These are phyloP conservation scores for Chelidonichthys spinosus DNA, from an alignment of 2,797 vertebrate species.

Conservation along the genomic window DNA sequence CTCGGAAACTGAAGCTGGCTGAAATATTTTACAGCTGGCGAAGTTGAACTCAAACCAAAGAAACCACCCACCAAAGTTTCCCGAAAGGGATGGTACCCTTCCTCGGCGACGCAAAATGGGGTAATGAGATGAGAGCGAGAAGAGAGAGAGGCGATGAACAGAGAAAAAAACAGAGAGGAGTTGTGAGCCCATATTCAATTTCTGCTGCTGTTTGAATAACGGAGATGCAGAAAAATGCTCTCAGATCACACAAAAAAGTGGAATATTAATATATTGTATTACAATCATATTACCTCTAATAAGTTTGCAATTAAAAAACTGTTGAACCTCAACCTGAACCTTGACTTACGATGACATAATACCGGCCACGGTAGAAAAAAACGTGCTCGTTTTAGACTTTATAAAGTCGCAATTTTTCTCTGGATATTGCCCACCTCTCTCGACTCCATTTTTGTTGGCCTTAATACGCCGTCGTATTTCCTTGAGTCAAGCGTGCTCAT, in stretches of 20 bases:
- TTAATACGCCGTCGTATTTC: no score
- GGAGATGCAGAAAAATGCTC: conserved; percentile 20
- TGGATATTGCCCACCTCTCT: no score
- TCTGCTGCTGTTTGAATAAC: conserved; percentile 20
- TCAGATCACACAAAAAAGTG: background rate
- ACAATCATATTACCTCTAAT: background rate
- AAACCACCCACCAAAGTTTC: conserved; percentile 68
- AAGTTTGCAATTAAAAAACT: background rate
- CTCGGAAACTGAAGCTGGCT: conserved; percentile 41
- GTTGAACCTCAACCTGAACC: background rate
- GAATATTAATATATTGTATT: conserved; percentile 4
- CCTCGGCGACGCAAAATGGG: conserved; percentile 54
- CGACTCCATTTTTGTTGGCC: no score
- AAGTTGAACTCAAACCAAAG: conserved; percentile 68
- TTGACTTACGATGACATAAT: background rate
- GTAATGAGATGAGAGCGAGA: conserved; percentile 59
- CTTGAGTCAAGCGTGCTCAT: background rate
- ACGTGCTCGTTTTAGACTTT: no score
- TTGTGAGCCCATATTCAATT: conserved; percentile 29
- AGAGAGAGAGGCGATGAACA: conserved; percentile 29
- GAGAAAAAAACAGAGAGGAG: conserved; percentile 25
- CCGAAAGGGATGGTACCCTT: conserved; percentile 54
- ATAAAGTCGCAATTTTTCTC: no score
- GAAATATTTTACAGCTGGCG: conserved; percentile 52
- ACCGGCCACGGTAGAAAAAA: no score